phyloP scores from a whole-genome alignment of 2,888 invertebrate genomes.

The Rotaria socialis region DNA sequence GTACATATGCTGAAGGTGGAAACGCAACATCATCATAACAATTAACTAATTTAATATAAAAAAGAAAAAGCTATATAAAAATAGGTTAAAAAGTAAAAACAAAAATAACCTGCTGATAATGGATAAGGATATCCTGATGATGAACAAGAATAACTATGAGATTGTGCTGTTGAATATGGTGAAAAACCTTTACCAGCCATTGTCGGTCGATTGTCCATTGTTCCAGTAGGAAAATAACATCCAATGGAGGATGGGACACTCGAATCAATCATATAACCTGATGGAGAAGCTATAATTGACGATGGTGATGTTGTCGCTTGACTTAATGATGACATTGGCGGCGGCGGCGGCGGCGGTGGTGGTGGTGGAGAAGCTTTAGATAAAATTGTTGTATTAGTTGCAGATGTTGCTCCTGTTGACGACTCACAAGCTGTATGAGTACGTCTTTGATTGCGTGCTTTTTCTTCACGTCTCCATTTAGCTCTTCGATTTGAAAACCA shows the following conservation, averaged over 20 bases:
- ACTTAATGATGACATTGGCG: not conserved
- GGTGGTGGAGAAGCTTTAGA: not conserved
- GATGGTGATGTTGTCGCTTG: not conserved
- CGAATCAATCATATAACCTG: constrained; percentile 8
- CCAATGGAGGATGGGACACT: not conserved
- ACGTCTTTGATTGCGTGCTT: constrained; percentile 68
- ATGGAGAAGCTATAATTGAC: not conserved
- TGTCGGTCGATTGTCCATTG: not conserved
- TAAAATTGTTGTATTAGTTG: not conserved
- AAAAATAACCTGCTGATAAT: not conserved
- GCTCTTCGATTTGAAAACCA: constrained; percentile 96
- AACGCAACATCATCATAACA: constrained; percentile 28
- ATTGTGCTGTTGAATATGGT: not conserved
- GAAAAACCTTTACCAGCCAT: not conserved
- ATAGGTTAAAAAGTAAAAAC: not conserved
- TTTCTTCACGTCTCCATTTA: constrained; percentile 92
- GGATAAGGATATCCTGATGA: not conserved
- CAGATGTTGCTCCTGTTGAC: not conserved
- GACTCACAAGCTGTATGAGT: constrained; percentile 7
- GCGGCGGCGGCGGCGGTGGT: not conserved
- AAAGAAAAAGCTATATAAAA: not conserved
- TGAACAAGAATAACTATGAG: constrained; percentile 3
- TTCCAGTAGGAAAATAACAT: not conserved
- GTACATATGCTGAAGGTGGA: not conserved
- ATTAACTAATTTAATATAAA: not conserved